Evolutionary conservation across 2,888 invertebrate species (phyloP), one percentile per base, ranked within the genome.

Genomic region (Lasioglossum zephyrum): DNA sequence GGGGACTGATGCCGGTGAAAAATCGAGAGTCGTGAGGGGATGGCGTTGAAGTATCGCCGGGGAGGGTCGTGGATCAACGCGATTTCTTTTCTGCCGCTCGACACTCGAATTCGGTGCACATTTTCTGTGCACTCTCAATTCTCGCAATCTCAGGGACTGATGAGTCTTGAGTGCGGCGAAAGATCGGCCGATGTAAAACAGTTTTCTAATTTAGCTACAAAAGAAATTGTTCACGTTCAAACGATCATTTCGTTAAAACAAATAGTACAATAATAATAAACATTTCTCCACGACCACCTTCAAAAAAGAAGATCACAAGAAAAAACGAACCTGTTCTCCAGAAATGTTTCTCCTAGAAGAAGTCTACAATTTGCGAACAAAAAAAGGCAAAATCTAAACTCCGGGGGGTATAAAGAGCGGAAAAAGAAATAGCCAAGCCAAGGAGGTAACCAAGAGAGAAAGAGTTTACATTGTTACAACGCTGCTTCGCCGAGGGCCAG

Each of bases 41-140:
- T 83, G 84, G 84, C 84, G 84, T 84, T 84, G 84, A 85, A 76
- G 72, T 84, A 84, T 84, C 74, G 49, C 53, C 53, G 44, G 2
- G 36, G 49, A 26, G 69, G 49, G 36, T 16, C 44, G 22, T 31
- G 22, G 5, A 31, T 39, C 39, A 69, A 47, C 60, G 60, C 26
- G 60, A 60, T 60, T 60, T 60, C 60, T 60, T 60, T 60, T n/a
- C 53, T 2, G 3, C n/a, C 26, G 26, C 31, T 31, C 31, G 16
- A 26, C 60, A n/a, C 26, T 26, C 13, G 26, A 9, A 60, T 60
- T 60, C 31, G 60, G 26, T 31, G 60, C 60, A 13, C 26, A 11
- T 26, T 60, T 60, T 5, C 60, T 6, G 18, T 6, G 22, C 22
- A 49, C 18, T 22, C 47, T 47, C 47, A 0, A 47, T 47, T 16